These are phyloP conservation scores for Rotaria socialis DNA, from an alignment of 2,888 invertebrate genomes.

Conservation along the genomic window DNA sequence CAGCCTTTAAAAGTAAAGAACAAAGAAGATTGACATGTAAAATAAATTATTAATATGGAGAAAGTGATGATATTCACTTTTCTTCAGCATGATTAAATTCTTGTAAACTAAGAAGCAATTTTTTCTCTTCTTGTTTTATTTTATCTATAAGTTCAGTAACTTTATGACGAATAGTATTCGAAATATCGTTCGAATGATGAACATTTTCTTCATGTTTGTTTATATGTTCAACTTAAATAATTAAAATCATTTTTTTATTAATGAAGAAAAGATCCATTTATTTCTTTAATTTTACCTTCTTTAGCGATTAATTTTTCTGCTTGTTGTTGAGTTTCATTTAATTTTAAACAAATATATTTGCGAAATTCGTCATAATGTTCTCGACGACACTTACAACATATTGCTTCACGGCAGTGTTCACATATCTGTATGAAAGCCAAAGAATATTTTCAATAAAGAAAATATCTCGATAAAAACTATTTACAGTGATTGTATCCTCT, in stretches of 20 bases:
- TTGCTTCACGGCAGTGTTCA: constrained; percentile 45
- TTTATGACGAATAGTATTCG: constrained; percentile 37
- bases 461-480: background rate
- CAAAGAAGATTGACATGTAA: too few relatives aligned
- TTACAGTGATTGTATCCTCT: constrained; percentile 42
- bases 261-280: too few relatives aligned
- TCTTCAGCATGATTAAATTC: constrained; percentile 40
- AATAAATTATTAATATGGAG: too few relatives aligned
- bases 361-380: constrained; percentile 43
- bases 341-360: constrained; percentile 39
- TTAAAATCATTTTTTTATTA: too few relatives aligned
- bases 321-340: constrained; percentile 40
- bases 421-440: background rate
- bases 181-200: constrained; percentile 38
- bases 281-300: background rate
- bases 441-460: background rate
- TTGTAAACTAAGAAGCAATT: constrained; percentile 39
- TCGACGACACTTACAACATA: constrained; percentile 42
- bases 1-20: background rate
- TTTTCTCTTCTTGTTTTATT: constrained; percentile 45
- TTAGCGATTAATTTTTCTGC: constrained; percentile 45
- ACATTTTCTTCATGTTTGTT: constrained; percentile 44
- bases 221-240: constrained; percentile 37
- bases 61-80: background rate
- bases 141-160: constrained; percentile 35